Percentiles rank a stretch among this genome's conserved stretches.
These are phyloP conservation scores for Yponomeuta malinellus DNA, from an alignment of 2,888 invertebrate species.

Conservation along the genomic window DNA sequence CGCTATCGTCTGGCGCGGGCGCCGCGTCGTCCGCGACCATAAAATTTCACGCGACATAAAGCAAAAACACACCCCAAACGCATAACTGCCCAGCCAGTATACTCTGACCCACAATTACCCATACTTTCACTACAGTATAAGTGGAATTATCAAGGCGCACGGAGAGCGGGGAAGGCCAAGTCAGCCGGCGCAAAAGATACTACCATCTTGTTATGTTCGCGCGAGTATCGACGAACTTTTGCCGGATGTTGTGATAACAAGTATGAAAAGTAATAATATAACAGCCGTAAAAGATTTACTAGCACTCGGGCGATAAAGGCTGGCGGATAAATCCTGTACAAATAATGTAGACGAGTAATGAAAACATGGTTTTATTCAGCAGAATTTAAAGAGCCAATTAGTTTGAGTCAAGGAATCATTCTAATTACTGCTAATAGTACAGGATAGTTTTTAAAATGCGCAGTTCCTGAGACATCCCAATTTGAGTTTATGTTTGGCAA, in stretches of 20 bases:
- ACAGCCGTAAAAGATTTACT: conserved; percentile 38
- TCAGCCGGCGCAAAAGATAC: conserved; percentile 45
- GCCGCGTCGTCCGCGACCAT: conserved; percentile 49
- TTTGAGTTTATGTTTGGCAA: too few species aligned
- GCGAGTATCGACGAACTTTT: conserved; percentile 61
- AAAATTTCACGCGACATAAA: conserved; percentile 76
- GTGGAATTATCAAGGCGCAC: neutral
- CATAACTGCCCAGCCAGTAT: conserved; percentile 56
- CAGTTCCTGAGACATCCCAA: too few species aligned
- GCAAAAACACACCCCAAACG: conserved; percentile 71
- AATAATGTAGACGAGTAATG: neutral
- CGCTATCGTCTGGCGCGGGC: conserved; percentile 1
- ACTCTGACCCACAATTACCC: conserved; percentile 32
- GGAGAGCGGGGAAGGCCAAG: conserved; percentile 29
- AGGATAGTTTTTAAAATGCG: too few species aligned
- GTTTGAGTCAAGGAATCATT: too few species aligned
- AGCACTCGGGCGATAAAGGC: conserved; percentile 15
- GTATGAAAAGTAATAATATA: conserved; percentile 62
- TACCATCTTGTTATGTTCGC: conserved; percentile 58
- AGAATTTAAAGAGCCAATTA: too few species aligned
- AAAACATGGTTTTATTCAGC: neutral
- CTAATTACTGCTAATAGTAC: too few species aligned
- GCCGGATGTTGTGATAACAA: conserved; percentile 53
- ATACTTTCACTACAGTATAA: conserved; percentile 15
- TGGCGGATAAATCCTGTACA: neutral